Evolutionary conservation across 2,888 invertebrate genomes (phyloP), one percentile per base, ranked within the genome.

Genomic region (Cheilosia grossa): DNA sequence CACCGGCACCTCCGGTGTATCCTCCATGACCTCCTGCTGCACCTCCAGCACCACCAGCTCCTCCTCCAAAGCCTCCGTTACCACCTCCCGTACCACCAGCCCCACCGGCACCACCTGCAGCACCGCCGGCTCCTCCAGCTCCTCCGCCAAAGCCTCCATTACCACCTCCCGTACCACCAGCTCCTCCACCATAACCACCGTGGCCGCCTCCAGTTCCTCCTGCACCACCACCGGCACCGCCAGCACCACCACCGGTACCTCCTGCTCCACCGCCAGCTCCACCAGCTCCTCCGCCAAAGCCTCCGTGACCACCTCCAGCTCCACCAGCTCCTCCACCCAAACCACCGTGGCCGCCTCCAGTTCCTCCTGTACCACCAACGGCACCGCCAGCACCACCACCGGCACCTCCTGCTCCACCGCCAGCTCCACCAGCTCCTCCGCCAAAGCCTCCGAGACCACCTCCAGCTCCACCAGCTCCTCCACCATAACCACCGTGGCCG

Each of bases 301-400:
- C 56, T 0, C 87, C 87, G 54, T 70, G 81, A 44, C 82, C 82
- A 19, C 53, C 2, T 5, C 66, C 78, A 4, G 72, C 72, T 1
- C 21, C 21, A 2, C 21, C 21, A 21, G 1, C 21, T 2, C 61
- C 59, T 4, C 64, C 63, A 33, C 77, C 77, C 91, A n/a, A n/a
- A n/a, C n/a, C n/a, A n/a, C n/a, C n/a, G n/a, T n/a, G n/a, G n/a
- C 27, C 27, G 1, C 4, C 24, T 0, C 94, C 94, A 91, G 97
- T 95, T 0, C 93, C 92, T 0, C 37, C 91, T 87, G 92, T 88
- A 10, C 92, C 89, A 81, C 51, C 53, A 24, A 21, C 69, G 0
- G 30, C 54, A 15, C 79, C 74, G 17, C 56, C 42, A 6, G 37
- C 69, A 17, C 73, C 77, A 13, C 77, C 75, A 30, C 56, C 42